Conservation (phyloP, 2,797 vertebrate species). For the Vespertilio murinus region DNA sequence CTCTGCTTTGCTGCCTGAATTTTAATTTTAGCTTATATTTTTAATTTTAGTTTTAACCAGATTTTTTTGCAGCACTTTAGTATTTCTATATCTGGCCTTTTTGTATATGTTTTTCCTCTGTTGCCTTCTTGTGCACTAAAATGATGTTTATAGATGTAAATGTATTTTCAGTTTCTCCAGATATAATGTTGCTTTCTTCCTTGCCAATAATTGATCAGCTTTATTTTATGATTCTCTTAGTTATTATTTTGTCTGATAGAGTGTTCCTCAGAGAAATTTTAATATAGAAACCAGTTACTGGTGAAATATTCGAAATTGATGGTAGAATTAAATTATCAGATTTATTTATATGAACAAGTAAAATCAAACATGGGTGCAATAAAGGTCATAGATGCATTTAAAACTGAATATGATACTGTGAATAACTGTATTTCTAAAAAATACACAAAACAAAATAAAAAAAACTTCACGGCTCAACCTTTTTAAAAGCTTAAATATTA, state of each 20-base stretch:
- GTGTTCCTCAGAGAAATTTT: slow-evolving; percentile 24
- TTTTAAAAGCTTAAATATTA: slow-evolving; percentile 51
- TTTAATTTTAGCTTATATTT: slow-evolving; percentile 46
- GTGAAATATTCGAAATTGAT: slow-evolving; percentile 23
- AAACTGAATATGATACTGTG: slow-evolving; percentile 4
- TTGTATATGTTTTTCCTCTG: not conserved
- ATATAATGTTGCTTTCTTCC: slow-evolving; percentile 43
- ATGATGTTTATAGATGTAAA: not conserved
- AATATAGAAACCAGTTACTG: not conserved
- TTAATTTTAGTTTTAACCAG: slow-evolving; percentile 54
- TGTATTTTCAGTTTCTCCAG: slow-evolving; percentile 35
- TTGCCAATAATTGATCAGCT: slow-evolving; percentile 10
- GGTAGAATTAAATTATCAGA: slow-evolving; percentile 8
- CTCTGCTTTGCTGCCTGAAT: slow-evolving; percentile 29
- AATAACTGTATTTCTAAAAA: slow-evolving; percentile 55
- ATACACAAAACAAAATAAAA: slow-evolving; percentile 47
- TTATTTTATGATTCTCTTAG: slow-evolving; percentile 1
- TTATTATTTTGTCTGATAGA: slow-evolving; percentile 46
- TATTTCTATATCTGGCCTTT: slow-evolving; percentile 32
- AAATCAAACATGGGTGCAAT: slow-evolving; percentile 20
- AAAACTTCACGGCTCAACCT: not conserved
- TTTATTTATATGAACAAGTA: not conserved
- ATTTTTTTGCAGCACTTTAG: slow-evolving; percentile 29
- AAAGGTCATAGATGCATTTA: slow-evolving; percentile 40
- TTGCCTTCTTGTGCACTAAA: slow-evolving; percentile 2